Percentiles rank a stretch among this genome's conserved stretches.
These are phyloP conservation scores for Anneissia japonica DNA, from an alignment of 35 echinoderm and acorn worm genomes.

Conservation along the genomic window DNA sequence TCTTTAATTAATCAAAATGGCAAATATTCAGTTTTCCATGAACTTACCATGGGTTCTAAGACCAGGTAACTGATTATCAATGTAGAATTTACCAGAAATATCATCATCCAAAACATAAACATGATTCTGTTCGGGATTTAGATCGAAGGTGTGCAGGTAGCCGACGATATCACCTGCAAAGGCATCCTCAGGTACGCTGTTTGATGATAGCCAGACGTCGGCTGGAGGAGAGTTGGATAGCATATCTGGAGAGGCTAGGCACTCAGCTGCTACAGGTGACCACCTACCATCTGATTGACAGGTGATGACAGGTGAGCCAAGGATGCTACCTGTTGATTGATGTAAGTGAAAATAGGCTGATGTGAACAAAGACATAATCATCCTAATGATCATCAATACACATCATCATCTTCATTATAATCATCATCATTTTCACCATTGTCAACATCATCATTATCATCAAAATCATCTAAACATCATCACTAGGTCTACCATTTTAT, in stretches of 20 bases:
- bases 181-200: constrained; percentile 25
- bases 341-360: background rate
- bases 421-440: too few relatives aligned
- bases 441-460: too few relatives aligned
- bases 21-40: too few relatives aligned
- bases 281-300: constrained; percentile 28
- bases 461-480: too few relatives aligned
- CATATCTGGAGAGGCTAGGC: constrained; percentile 6
- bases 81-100: constrained; percentile 7
- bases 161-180: background rate
- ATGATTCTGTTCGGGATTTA: constrained; percentile 14
- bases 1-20: too few relatives aligned
- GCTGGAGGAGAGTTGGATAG: constrained; percentile 16
- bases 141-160: constrained; percentile 13
- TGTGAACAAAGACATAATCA: background rate
- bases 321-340: constrained; percentile 17
- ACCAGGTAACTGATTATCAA: constrained; percentile 9
- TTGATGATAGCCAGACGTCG: background rate
- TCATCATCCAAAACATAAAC: constrained; percentile 4
- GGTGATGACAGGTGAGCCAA: constrained; percentile 16
- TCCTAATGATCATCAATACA: too few relatives aligned
- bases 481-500: too few relatives aligned
- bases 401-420: too few relatives aligned
- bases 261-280: constrained; percentile 33
- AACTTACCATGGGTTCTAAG: constrained; percentile 33